A percentile compares a stretch with the other conserved stretches of the same genome.
phyloP scores from a whole-genome alignment of 2,113 vertebrate species.

The Tachysurus vachellii region DNA sequence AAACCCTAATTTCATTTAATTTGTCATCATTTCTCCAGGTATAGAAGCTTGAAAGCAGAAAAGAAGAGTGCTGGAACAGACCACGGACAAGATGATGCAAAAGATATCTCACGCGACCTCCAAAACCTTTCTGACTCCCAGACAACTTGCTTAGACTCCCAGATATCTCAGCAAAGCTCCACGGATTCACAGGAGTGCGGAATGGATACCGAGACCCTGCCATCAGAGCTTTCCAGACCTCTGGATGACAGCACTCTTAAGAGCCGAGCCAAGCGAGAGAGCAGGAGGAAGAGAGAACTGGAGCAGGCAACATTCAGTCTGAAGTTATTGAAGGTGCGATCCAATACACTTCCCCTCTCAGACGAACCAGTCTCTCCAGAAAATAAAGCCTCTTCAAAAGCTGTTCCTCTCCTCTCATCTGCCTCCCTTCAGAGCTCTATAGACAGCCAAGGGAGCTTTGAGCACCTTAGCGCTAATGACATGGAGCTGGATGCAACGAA shows the following conservation, averaged over 20 bases:
- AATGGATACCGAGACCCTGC: constrained; percentile 16
- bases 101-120: not conserved
- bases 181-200: not conserved
- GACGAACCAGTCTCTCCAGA: not conserved
- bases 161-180: not conserved
- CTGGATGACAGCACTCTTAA: constrained; percentile 81
- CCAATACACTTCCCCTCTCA: constrained; percentile 59
- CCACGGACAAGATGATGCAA: not conserved
- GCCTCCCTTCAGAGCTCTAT: constrained; percentile 83
- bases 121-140: not conserved
- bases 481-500: constrained; percentile 41
- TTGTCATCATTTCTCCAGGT: constrained; percentile 23
- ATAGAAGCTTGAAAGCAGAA: constrained; percentile 14
- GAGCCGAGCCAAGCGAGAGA: constrained; percentile 93
- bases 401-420: constrained; percentile 73
- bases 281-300: constrained; percentile 90
- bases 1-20: not conserved
- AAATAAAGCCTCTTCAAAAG: constrained; percentile 36
- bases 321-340: constrained; percentile 91
- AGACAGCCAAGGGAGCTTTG: constrained; percentile 89
- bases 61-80: not conserved
- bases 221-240: constrained; percentile 56
- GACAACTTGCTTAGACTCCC: not conserved
- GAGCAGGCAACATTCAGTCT: constrained; percentile 96
- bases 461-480: constrained; percentile 79